Evolutionary conservation across 1,140 invertebrate genomes (phyloP).

Genomic region (Alviniconcha marisindica): DNA sequence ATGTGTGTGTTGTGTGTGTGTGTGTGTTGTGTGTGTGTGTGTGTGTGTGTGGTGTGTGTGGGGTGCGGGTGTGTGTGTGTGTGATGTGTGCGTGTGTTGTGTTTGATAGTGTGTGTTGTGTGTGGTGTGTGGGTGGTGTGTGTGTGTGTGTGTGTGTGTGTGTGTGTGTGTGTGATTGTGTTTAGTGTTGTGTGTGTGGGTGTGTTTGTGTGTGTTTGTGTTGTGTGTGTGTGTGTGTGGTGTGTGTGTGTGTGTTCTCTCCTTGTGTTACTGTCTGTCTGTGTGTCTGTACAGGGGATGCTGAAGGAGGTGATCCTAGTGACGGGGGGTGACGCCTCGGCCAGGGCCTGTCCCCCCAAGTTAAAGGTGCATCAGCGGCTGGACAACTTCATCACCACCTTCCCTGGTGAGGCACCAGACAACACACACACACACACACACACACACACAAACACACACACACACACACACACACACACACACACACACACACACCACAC

Average conservation of each 20-base stretch:
- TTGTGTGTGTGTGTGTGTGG: background rate
- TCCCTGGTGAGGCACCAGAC: conserved; percentile 53
- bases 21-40: too few relatives aligned
- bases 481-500: too few relatives aligned
- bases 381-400: conserved; percentile 58
- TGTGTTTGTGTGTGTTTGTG: background rate
- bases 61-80: too few relatives aligned
- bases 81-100: too few relatives aligned
- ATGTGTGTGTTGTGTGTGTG: too few relatives aligned
- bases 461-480: too few relatives aligned
- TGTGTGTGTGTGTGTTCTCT: background rate
- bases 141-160: background rate
- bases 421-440: too few relatives aligned
- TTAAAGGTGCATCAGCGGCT: conserved; percentile 49
- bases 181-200: background rate
- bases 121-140: too few relatives aligned
- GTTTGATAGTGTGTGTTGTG: background rate
- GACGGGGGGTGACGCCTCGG: conserved; percentile 61
- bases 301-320: conserved; percentile 67
- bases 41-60: too few relatives aligned
- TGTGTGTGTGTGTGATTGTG: background rate
- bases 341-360: conserved; percentile 61
- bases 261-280: too few relatives aligned
- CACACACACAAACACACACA: too few relatives aligned
- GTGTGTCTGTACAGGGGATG: conserved; percentile 55